Percentiles rank a stretch among this genome's conserved stretches.
Conservation (phyloP, 2,888 invertebrate species). For the Smittia aterrima region DNA sequence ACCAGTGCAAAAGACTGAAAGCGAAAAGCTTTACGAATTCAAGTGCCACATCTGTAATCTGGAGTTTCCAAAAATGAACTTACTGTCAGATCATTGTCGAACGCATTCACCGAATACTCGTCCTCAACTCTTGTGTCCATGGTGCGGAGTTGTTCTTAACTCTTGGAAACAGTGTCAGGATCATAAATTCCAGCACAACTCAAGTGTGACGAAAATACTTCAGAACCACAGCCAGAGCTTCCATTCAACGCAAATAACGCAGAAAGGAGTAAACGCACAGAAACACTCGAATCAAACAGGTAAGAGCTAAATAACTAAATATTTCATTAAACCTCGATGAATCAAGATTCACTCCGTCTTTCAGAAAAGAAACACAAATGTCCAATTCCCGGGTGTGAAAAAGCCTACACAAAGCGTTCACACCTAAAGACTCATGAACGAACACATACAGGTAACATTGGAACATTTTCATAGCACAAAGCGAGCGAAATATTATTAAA, state of each 20-base stretch:
- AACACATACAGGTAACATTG: conserved; percentile 82
- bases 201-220: conserved; percentile 63
- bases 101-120: background rate
- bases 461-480: background rate
- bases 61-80: conserved; percentile 27
- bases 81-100: background rate
- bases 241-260: conserved; percentile 47
- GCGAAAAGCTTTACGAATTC: background rate
- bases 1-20: background rate
- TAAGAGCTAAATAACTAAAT: background rate
- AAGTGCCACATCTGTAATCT: conserved; percentile 15
- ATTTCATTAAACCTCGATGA: background rate
- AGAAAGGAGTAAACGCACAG: conserved; percentile 46
- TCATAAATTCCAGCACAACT: no score
- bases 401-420: conserved; percentile 94
- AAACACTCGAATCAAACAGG: conserved; percentile 10
- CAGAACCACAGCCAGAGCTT: conserved; percentile 55
- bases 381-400: conserved; percentile 91
- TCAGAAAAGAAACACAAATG: conserved; percentile 85
- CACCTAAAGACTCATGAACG: conserved; percentile 94
- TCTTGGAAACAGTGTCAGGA: background rate
- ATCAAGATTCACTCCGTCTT: background rate
- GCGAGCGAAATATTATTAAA: background rate
- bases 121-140: conserved; percentile 9
- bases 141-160: background rate